These are phyloP conservation scores for Eupithecia abbreviata DNA, from an alignment of 2,888 invertebrate genomes.

Conservation along the genomic window DNA sequence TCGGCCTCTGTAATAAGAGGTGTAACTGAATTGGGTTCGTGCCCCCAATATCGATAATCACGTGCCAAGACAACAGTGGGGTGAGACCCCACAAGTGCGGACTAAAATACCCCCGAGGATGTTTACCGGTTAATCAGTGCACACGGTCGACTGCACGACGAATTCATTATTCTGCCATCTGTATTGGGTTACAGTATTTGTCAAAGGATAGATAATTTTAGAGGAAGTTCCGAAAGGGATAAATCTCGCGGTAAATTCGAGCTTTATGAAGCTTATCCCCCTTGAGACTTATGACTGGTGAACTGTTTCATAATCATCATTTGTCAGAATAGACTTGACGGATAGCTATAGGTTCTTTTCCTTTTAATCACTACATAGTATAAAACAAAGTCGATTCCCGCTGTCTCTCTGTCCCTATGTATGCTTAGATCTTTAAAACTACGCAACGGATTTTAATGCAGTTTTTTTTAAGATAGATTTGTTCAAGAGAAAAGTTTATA, in stretches of 20 bases:
- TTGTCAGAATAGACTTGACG: not conserved
- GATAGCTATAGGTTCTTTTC: not conserved
- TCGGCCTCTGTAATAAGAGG: slow-evolving; percentile 64
- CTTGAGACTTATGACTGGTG: slow-evolving; percentile 12
- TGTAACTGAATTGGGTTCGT: slow-evolving; percentile 73
- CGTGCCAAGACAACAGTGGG: slow-evolving; percentile 67
- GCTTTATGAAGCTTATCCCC: slow-evolving; percentile 37
- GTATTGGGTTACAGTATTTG: slow-evolving; percentile 47
- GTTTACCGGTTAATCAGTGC: slow-evolving; percentile 73
- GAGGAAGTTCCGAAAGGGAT: slow-evolving; percentile 40
- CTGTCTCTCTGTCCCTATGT: too few relatives aligned
- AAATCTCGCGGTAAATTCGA: slow-evolving; percentile 33
- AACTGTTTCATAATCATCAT: slow-evolving; percentile 7
- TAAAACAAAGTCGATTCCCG: too few relatives aligned
- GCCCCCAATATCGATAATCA: slow-evolving; percentile 75
- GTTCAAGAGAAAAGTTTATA: too few relatives aligned
- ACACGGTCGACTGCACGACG: slow-evolving; percentile 56
- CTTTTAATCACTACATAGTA: not conserved
- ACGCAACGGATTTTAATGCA: too few relatives aligned
- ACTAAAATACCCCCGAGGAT: slow-evolving; percentile 67
- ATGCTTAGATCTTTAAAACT: too few relatives aligned
- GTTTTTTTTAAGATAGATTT: too few relatives aligned
- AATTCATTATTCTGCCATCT: slow-evolving; percentile 60
- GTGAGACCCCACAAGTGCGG: slow-evolving; percentile 65
- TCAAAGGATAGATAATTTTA: slow-evolving; percentile 43